Evolutionary conservation across 2,888 invertebrate genomes (phyloP).

Genomic region (Doris montereyensis): DNA sequence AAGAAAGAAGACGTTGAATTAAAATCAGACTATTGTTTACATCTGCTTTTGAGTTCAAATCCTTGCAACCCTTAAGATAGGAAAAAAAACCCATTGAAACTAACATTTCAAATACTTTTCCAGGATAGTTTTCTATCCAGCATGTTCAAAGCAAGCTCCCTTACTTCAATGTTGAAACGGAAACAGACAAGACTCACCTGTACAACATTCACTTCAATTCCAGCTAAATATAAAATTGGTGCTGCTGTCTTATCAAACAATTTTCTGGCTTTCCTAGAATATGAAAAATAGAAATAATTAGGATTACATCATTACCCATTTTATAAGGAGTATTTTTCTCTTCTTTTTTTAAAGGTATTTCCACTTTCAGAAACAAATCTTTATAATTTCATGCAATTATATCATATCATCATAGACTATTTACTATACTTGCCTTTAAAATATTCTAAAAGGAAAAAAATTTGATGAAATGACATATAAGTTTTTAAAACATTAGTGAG

Average conservation of each 20-base stretch:
- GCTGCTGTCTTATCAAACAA: conserved; percentile 92
- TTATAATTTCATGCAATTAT: neutral
- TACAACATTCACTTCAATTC: conserved; percentile 78
- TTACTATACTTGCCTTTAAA: neutral
- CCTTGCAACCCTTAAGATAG: too few species aligned
- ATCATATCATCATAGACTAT: neutral
- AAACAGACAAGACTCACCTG: conserved; percentile 57
- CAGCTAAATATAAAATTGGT: conserved; percentile 92
- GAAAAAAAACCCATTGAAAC: too few species aligned
- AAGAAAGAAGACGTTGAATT: too few species aligned
- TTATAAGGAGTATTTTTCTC: too few species aligned
- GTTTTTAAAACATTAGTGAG: too few species aligned
- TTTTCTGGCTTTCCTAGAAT: conserved; percentile 76
- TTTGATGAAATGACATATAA: too few species aligned
- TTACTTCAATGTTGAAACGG: neutral
- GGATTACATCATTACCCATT: too few species aligned
- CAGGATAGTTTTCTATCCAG: too few species aligned
- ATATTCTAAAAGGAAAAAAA: neutral
- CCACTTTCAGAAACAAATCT: too few species aligned
- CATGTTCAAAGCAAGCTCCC: neutral
- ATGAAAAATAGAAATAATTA: neutral
- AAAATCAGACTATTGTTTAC: too few species aligned
- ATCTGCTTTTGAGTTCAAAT: neutral
- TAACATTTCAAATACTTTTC: too few species aligned
- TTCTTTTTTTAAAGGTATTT: too few species aligned